Base-by-base conservation (phyloP, 2,113 vertebrate genomes). In the Silurus meridionalis region DNA sequence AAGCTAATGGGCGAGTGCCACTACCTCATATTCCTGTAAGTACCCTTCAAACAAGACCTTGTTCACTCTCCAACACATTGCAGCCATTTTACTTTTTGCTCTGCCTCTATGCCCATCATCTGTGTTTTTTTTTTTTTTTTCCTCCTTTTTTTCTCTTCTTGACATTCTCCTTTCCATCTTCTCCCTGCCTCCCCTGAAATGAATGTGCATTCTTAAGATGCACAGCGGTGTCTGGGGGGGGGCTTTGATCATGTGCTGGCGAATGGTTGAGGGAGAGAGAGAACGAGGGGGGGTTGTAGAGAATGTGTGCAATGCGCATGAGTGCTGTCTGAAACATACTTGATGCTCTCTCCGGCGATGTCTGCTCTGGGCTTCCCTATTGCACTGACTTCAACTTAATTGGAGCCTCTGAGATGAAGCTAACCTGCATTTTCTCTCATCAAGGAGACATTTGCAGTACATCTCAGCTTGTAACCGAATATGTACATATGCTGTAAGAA, bases 1-100 rank as follows among this genome's bases (percentile, higher is more conserved):
- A 98, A 97, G 97, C 96, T 91, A 99, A 99, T 67, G 98, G 98
- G 92, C 96, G 97, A 23, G 97, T 97, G 93, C 96, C 97, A 93
- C 97, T 99, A 96, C 98, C 97, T 97, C 98, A 99, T 95, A 98
- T 99, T 95, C 98, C 98, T 91, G 98, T 99, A 95, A 98, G 98
- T 90, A 86, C 79, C 57, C 80, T 84, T 88, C 87, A 67, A 85
- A 85, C 53, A 83, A n/a, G 80, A 83, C 80, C 71, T 74, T 83
- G 74, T 85, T 89, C 79, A 86, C 82, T 80, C 37, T 48, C 69
- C 84, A 37, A 64, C 48, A 71, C 78, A 64, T 23, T 84, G 13
- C 48, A 74, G 57, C 50, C 4, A 17, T 80, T 81, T 55, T 67
- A 58, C 52, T 66, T 71, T 88, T 83, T 60, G 46, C 80, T 37